These are phyloP conservation scores for Anastrepha obliqua DNA, from an alignment of 1,140 invertebrate species.

Conservation along the genomic window DNA sequence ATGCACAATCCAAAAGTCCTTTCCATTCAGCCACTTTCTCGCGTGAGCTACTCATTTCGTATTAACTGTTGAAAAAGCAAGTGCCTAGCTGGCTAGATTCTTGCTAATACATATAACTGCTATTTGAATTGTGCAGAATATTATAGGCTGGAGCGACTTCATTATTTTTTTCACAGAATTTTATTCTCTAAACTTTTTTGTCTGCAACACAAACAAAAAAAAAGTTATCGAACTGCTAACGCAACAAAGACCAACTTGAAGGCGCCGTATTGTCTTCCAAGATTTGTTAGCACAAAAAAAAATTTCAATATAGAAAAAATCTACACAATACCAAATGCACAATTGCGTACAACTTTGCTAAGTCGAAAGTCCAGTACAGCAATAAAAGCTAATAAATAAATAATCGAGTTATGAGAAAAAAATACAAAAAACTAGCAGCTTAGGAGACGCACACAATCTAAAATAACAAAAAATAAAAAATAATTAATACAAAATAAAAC, in stretches of 20 bases:
- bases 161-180: no score
- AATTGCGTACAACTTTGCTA: neutral
- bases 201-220: no score
- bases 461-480: neutral
- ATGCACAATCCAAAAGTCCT: no score
- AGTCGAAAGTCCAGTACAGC: conserved; percentile 21
- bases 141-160: no score
- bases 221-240: no score
- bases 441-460: neutral
- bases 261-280: neutral
- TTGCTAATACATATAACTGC: no score
- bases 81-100: no score
- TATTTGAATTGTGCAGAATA: no score
- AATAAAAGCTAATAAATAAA: conserved; percentile 5
- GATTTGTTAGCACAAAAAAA: neutral
- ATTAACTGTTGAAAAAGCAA: no score
- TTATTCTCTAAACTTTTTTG: no score
- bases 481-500: neutral
- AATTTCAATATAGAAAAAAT: neutral
- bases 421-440: neutral
- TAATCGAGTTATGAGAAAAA: conserved; percentile 32
- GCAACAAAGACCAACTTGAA: neutral
- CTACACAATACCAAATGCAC: neutral
- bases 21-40: no score
- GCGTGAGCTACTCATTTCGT: no score